phyloP scores from a whole-genome alignment of 1,140 invertebrate species.

The Nixonia krombeini region DNA sequence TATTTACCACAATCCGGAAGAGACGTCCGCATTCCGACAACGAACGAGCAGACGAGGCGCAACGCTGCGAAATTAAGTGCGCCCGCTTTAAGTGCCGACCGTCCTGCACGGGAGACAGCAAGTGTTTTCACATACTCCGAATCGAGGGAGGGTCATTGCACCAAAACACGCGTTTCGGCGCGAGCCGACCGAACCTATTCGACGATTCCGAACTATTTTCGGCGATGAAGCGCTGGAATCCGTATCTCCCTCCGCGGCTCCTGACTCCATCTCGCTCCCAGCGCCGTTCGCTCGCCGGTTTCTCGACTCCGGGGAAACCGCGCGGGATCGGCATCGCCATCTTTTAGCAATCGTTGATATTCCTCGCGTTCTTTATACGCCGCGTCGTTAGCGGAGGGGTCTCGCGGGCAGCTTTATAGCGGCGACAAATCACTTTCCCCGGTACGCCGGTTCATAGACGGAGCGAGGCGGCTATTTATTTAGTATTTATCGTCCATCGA shows the following conservation, averaged over 20 bases:
- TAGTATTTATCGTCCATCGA: conserved; percentile 46
- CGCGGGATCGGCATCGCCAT: no score
- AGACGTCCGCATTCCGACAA: conserved; percentile 36
- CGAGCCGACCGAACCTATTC: conserved; percentile 34
- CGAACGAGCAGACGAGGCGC: conserved; percentile 39
- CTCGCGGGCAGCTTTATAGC: neutral
- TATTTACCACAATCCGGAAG: conserved; percentile 41
- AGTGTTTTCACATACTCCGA: conserved; percentile 55
- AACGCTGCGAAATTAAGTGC: conserved; percentile 42
- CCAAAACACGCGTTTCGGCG: conserved; percentile 58
- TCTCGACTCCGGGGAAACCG: no score
- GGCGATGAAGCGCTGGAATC: conserved; percentile 59
- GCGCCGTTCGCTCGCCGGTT: no score
- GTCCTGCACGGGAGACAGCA: conserved; percentile 23
- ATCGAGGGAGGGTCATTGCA: conserved; percentile 63
- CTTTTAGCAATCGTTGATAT: neutral
- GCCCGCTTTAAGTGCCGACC: conserved; percentile 34
- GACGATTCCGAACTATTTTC: conserved; percentile 62
- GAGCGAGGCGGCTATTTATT: conserved; percentile 14
- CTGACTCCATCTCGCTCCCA: conserved; percentile 30
- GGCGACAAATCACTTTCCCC: conserved; percentile 10
- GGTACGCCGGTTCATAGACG: conserved; percentile 1
- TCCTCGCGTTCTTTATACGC: conserved; percentile 1
- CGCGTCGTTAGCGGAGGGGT: conserved; percentile 2
- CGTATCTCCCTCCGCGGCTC: conserved; percentile 22